These are phyloP conservation scores for Zophobas morio DNA, from an alignment of 1,140 invertebrate genomes.

Conservation along the genomic window DNA sequence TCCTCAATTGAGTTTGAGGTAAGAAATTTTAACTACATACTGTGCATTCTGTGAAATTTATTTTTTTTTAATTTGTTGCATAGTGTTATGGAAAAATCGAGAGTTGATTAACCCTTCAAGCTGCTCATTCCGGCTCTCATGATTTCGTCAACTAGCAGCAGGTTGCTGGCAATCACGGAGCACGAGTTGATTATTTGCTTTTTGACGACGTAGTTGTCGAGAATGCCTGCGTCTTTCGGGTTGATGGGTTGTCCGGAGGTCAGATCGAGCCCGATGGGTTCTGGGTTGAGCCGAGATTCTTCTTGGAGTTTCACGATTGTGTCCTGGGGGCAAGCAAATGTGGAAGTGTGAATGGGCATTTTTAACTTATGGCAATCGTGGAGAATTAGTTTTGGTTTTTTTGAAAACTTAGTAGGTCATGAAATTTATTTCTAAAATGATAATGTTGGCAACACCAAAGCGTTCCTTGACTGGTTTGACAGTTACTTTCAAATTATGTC, in stretches of 20 bases:
- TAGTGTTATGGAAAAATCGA: not conserved
- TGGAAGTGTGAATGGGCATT: too few species aligned
- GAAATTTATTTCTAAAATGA: too few species aligned
- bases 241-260: slow-evolving; percentile 89
- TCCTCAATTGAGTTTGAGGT: too few species aligned
- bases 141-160: slow-evolving; percentile 98
- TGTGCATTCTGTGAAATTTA: too few species aligned
- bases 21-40: too few species aligned
- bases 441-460: too few species aligned
- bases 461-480: too few species aligned
- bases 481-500: too few species aligned
- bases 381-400: too few species aligned
- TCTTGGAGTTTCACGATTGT: slow-evolving; percentile 96
- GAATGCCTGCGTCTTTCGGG: slow-evolving; percentile 89
- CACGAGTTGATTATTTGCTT: slow-evolving; percentile 98
- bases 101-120: slow-evolving; percentile 83
- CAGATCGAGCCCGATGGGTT: slow-evolving; percentile 91
- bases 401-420: too few species aligned
- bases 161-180: slow-evolving; percentile 96
- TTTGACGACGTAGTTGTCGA: slow-evolving; percentile 98
- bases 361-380: too few species aligned
- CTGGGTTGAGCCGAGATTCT: slow-evolving; percentile 77
- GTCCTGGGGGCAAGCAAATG: slow-evolving; percentile 75
- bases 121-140: slow-evolving; percentile 99
- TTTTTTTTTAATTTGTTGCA: too few species aligned